Conservation (phyloP, 2,797 vertebrate species). For the Myiotriccus ornatus region DNA sequence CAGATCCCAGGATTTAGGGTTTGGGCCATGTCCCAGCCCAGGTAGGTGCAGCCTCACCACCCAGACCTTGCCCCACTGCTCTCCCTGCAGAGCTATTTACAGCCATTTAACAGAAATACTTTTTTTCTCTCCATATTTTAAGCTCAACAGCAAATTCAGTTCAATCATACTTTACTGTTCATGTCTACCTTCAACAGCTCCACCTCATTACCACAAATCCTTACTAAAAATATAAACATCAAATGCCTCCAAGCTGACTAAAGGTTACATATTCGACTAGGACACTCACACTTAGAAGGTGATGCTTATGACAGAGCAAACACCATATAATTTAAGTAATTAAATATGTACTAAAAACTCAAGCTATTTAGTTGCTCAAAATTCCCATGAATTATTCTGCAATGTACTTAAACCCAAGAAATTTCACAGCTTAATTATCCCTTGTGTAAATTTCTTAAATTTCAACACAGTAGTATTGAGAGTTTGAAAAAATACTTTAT, state of each 20-base stretch:
- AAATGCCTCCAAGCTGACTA: not conserved
- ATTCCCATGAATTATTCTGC: not conserved
- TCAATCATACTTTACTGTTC: not conserved
- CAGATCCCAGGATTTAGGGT: not conserved
- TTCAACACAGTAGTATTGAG: not conserved
- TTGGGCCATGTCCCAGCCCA: not conserved
- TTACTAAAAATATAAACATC: not conserved
- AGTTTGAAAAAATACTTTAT: not conserved
- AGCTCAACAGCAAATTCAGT: not conserved
- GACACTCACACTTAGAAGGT: not conserved
- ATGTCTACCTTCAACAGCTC: not conserved
- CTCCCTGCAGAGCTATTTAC: not conserved
- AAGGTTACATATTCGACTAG: not conserved
- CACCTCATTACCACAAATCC: not conserved
- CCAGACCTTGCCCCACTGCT: not conserved
- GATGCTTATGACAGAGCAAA: not conserved
- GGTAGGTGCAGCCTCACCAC: not conserved
- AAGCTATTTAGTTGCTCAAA: not conserved
- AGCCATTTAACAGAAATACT: not conserved
- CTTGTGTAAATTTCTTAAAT: not conserved
- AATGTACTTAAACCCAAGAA: not conserved
- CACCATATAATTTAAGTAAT: not conserved
- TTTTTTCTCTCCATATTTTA: not conserved
- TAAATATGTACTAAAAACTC: not conserved
- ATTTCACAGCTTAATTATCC: not conserved